Base-by-base conservation (phyloP, 2,113 vertebrate genomes). In the Psittacara wagleri region DNA sequence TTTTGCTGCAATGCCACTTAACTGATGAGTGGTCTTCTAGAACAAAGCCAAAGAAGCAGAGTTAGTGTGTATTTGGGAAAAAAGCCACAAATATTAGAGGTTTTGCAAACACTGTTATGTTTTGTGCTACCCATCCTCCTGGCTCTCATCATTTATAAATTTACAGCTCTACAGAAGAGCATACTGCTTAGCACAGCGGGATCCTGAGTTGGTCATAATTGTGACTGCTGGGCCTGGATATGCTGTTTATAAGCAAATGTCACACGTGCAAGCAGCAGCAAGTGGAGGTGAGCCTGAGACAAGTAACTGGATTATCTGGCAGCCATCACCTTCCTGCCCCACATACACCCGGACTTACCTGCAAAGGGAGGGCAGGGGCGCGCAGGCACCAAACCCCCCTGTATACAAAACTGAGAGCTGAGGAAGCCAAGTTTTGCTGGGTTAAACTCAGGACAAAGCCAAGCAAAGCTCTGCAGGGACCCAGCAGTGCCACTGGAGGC, bases 211-310 rank as follows among this genome's bases (percentile, higher is more conserved):
- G 74, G 55, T 84, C n/a, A 66, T 67, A 20, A 54, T 37, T 75
- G 83, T 57, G 66, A 3, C 68, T 77, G 73, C 69, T 94, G 92
- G 68, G 81, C 37, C 66, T n/a, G 51, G 59, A 13, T 2, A 23
- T 1, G 6, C 67, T 49, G 46, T 52, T 49, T n/a, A 24, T 55
- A 43, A 95, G 63, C 46, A 74, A 86, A 55, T 8, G 3, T 1
- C 9, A 10, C 23, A 19, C 0, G 1, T 27, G 61, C 31, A 3
- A 8, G 2, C 67, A 55, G 72, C 2, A 1, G 52, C 29, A 2
- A 63, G 9, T 1, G 6, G 0, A 12, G 35, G 44, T 1, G 35
- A 75, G 49, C 27, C 77, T 22, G 9, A 52, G 66, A 9, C 0
- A 2, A 51, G 63, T 17, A 57, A 44, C n/a, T 1, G 7, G n/a